These are phyloP conservation scores for Drosophila meridiana DNA, from an alignment of 2,888 invertebrate species.

Conservation along the genomic window DNA sequence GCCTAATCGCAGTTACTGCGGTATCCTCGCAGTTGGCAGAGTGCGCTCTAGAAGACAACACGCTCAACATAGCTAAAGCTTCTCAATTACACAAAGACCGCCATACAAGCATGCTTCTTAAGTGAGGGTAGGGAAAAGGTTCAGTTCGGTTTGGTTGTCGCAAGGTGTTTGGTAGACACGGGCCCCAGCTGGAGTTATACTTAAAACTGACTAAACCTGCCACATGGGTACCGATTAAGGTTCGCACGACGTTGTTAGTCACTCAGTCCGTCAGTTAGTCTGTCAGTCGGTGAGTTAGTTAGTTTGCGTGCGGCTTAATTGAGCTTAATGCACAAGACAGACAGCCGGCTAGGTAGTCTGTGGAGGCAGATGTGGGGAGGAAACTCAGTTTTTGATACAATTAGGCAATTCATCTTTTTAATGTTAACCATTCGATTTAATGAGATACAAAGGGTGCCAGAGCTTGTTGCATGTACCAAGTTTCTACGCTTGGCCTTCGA, in stretches of 20 bases:
- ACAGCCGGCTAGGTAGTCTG: slow-evolving; percentile 1
- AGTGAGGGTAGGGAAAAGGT: slow-evolving; percentile 7
- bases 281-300: slow-evolving; percentile 7
- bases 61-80: background rate
- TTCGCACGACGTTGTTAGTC: slow-evolving; percentile 24
- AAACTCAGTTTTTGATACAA: slow-evolving; percentile 46
- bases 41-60: too few relatives aligned
- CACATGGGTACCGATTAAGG: slow-evolving; percentile 47
- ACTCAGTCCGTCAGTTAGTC: background rate
- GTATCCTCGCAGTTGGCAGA: too few relatives aligned
- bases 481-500: background rate
- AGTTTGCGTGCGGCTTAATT: slow-evolving; percentile 69
- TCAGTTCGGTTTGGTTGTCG: background rate
- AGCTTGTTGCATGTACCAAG: background rate
- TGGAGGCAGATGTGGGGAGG: background rate
- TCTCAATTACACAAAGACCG: too few relatives aligned
- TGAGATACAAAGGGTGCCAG: slow-evolving; percentile 35
- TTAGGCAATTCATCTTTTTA: slow-evolving; percentile 57
- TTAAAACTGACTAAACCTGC: slow-evolving; percentile 13
- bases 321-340: slow-evolving; percentile 57
- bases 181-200: slow-evolving; percentile 14
- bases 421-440: slow-evolving; percentile 63
- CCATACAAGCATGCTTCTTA: background rate
- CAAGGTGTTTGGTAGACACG: slow-evolving; percentile 67
- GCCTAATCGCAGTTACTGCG: too few relatives aligned